Evolutionary conservation across 1,140 invertebrate genomes (phyloP), one percentile per base, ranked within the genome.

Genomic region (Pollicipes pollicipes): DNA sequence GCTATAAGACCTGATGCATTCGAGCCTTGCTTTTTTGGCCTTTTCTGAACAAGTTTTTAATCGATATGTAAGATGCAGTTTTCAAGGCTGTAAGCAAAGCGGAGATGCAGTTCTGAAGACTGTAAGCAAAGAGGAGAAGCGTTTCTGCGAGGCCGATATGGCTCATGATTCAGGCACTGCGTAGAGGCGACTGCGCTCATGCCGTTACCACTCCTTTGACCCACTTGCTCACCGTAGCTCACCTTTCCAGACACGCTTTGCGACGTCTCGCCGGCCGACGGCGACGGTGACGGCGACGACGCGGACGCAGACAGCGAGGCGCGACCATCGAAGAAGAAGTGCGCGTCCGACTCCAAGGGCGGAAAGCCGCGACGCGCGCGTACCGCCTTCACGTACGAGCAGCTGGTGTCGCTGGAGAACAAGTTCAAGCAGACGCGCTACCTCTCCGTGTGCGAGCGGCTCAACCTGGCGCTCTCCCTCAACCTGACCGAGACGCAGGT

Each of bases 401-500:
- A 99, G 80, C 81, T 99, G 71, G 96, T 98, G 2, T 93, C 96
- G 0, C 82, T 99, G 77, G 97, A 99, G 82, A 98, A 98, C 81
- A 99, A 99, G 81, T 99, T 99, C 82, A 98, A 98, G 81, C 97
- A 93, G 0, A 99, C 96, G 0, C 83, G 96, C 76, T 99, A 99
- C 80, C 82, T 99, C 66, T 97, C 94, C 4, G 97, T 99, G 4
- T 98, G 96, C 78, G 97, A 99, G 82, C 82, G 97, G 73, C 84
- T 99, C 3, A 99, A 98, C 79, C 81, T 99, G 66, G 97, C 97
- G 0, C 82, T 98, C 37, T 93, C 92, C 37, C 82, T 99, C 17
- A 93, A 91, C 75, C 83, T 99, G 35, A 98, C 95, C 0, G 97
- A 99, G 81, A 99, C 97, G 2, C 97, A 99, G 84, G 93, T 77